Evolutionary conservation across 2,113 vertebrate species (phyloP).

Genomic region (Xenus cinereus): DNA sequence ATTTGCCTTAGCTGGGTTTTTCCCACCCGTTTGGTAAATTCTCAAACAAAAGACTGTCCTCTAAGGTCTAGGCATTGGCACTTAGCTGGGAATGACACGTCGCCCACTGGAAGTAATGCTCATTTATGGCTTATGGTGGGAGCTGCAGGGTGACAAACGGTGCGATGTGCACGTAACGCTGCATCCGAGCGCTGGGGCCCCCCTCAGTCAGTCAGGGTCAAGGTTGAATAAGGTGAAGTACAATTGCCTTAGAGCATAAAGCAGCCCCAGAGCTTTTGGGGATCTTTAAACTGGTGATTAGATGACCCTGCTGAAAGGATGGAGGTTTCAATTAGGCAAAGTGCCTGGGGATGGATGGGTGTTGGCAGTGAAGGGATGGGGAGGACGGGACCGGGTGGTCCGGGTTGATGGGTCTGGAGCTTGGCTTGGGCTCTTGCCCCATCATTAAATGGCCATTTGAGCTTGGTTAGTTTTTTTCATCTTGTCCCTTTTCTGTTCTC

Average conservation of each 20-base stretch:
- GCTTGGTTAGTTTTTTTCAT: neutral
- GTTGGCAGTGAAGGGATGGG: neutral
- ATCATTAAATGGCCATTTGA: neutral
- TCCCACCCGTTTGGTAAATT: neutral
- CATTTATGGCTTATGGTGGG: rapidly evolving
- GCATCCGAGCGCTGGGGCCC: rapidly evolving
- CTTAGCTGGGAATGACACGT: neutral
- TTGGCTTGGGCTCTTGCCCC: neutral
- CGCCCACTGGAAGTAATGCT: neutral
- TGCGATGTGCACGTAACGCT: rapidly evolving
- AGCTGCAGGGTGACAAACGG: neutral
- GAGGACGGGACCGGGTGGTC: neutral
- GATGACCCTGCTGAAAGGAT: neutral
- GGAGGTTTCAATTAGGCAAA: neutral
- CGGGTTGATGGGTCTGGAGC: neutral
- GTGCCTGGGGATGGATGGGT: neutral
- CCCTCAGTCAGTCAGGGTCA: neutral
- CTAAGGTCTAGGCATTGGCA: rapidly evolving
- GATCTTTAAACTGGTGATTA: neutral
- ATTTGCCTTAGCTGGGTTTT: neutral
- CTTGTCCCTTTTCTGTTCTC: neutral
- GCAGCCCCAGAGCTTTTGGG: neutral
- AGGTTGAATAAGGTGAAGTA: neutral
- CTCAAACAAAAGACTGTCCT: rapidly evolving
- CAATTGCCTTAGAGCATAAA: neutral